A percentile compares a stretch with the other conserved stretches of the same genome.
phyloP scores from a whole-genome alignment of 53 echinoderm and acorn worm genomes.

The Luidia sarsii region DNA sequence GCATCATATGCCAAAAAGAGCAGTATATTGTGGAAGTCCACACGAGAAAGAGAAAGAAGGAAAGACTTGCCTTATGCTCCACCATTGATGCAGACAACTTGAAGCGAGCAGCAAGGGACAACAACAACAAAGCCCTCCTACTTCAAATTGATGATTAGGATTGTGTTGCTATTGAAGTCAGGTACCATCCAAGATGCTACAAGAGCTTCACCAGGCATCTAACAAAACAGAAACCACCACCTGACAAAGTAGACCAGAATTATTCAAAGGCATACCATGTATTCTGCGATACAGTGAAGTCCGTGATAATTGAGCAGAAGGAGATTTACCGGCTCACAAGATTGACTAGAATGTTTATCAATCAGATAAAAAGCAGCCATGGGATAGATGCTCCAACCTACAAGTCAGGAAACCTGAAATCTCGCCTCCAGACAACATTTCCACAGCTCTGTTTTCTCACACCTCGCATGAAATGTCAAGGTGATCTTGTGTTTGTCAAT shows the following conservation, averaged over 20 bases:
- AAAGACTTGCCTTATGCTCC: constrained; percentile 15
- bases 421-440: constrained; percentile 9
- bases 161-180: constrained; percentile 43
- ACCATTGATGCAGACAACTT: constrained; percentile 26
- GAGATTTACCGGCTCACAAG: neutral
- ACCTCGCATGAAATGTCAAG: constrained; percentile 18
- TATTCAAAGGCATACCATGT: constrained; percentile 9
- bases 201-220: constrained; percentile 16
- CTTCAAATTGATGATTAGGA: constrained; percentile 32
- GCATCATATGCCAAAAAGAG: neutral
- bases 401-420: constrained; percentile 18
- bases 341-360: neutral
- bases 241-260: neutral
- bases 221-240: neutral
- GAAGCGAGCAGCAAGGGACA: constrained; percentile 34
- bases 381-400: constrained; percentile 19
- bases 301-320: constrained; percentile 5
- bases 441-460: constrained; percentile 32
- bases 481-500: constrained; percentile 36
- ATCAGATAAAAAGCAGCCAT: neutral
- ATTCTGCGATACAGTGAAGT: neutral
- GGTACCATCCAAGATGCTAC: constrained; percentile 33
- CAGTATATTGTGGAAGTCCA: neutral
- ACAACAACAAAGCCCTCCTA: neutral
- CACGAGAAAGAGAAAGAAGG: constrained; percentile 14